Conservation (phyloP, 2,888 invertebrate genomes). For the Lasiommata megera region DNA sequence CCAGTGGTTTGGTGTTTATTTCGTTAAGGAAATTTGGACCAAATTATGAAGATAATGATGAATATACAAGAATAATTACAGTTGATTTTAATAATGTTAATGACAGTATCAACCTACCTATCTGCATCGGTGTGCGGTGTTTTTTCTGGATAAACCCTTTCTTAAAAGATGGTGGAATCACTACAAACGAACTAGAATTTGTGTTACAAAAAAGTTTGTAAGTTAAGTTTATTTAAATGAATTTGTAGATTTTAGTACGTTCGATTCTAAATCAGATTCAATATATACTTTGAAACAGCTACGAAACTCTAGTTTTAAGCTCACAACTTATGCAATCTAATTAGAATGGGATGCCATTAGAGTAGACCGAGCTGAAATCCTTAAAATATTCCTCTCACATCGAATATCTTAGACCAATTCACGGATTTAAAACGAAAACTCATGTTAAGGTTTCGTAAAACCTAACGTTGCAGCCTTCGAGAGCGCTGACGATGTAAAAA, state of each 20-base stretch:
- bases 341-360: conserved; percentile 34
- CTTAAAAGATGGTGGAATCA: no score
- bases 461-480: conserved; percentile 32
- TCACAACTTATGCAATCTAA: conserved; percentile 30
- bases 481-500: conserved; percentile 8
- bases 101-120: no score
- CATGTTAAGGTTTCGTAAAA: conserved; percentile 40
- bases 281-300: conserved; percentile 7
- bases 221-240: neutral
- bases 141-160: no score
- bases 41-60: no score
- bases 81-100: no score
- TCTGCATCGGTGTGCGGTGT: no score
- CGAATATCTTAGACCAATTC: conserved; percentile 33
- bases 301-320: conserved; percentile 9
- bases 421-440: conserved; percentile 38
- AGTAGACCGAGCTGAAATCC: conserved; percentile 29
- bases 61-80: no score
- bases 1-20: no score
- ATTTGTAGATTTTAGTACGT: neutral
- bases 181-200: no score
- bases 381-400: conserved; percentile 36
- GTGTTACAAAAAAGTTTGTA: no score
- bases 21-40: no score
- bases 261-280: conserved; percentile 1